Evolutionary conservation across 2,113 vertebrate species (phyloP).

Genomic region (Hiodon alosoides): DNA sequence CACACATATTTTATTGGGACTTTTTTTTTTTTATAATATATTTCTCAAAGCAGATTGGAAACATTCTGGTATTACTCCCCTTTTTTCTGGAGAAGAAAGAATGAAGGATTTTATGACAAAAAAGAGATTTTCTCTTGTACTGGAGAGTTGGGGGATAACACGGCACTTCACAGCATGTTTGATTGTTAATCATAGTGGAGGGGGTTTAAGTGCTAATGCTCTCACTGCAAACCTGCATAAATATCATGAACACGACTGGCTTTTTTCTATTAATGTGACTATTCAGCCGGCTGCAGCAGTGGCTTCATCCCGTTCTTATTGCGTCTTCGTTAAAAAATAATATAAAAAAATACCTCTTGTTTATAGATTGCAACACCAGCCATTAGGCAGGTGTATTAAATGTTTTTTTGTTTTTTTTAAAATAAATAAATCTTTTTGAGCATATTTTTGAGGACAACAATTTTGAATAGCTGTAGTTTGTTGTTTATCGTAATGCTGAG

Average conservation of each 20-base stretch:
- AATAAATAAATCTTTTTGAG: conserved; percentile 21
- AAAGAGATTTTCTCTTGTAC: conserved; percentile 52
- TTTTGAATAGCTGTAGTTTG: too few species aligned
- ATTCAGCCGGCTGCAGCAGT: conserved; percentile 25
- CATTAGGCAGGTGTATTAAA: conserved; percentile 13
- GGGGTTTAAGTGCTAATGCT: conserved; percentile 46
- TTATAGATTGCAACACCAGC: conserved; percentile 28
- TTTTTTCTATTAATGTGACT: conserved; percentile 31
- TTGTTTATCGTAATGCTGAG: not conserved
- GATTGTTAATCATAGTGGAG: conserved; percentile 49
- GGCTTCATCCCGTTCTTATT: conserved; percentile 8
- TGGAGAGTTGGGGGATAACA: conserved; percentile 50
- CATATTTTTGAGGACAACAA: not conserved
- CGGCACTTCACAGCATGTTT: conserved; percentile 45
- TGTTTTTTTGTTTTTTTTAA: conserved; percentile 18
- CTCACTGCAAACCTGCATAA: conserved; percentile 43
- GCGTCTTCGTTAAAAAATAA: conserved; percentile 18
- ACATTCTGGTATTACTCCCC: conserved; percentile 73
- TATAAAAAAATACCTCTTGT: conserved; percentile 26
- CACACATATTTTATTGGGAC: conserved; percentile 81
- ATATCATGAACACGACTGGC: conserved; percentile 34
- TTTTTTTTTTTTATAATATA: conserved; percentile 68
- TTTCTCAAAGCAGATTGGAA: conserved; percentile 87
- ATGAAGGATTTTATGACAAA: conserved; percentile 70
- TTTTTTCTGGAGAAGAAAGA: conserved; percentile 61